These are phyloP conservation scores for Anthonomus grandis DNA, from an alignment of 1,140 invertebrate genomes.

Conservation along the genomic window DNA sequence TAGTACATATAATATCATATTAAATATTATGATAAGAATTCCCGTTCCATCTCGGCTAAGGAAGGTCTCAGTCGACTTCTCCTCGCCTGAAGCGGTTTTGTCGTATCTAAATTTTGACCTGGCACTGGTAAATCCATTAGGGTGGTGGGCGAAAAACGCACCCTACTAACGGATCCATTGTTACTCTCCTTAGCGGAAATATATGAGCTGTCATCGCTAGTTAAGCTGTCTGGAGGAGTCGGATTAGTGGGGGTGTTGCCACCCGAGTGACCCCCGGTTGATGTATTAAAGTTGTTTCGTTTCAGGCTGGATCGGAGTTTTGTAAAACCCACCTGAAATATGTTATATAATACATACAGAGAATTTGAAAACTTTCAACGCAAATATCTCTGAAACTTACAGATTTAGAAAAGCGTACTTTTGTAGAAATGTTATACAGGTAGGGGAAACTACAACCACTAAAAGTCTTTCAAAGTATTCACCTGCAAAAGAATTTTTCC, in stretches of 20 bases:
- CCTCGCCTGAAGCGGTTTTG: constrained; percentile 58
- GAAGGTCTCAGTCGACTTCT: constrained; percentile 53
- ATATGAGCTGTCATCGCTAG: constrained; percentile 81
- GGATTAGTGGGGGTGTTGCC: constrained; percentile 78
- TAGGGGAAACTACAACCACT: too few relatives aligned
- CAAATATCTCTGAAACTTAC: too few relatives aligned
- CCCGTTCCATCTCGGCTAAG: constrained; percentile 55
- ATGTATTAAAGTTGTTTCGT: constrained; percentile 60
- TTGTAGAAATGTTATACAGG: too few relatives aligned
- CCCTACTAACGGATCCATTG: constrained; percentile 61
- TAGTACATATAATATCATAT: not conserved
- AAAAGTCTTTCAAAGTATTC: too few relatives aligned
- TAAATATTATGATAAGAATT: constrained; percentile 57
- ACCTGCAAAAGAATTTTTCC: too few relatives aligned
- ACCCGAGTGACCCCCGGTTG: constrained; percentile 57
- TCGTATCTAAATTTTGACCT: constrained; percentile 62
- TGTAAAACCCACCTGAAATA: constrained; percentile 49
- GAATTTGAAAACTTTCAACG: too few relatives aligned
- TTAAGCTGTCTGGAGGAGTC: constrained; percentile 77
- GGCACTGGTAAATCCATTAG: constrained; percentile 53
- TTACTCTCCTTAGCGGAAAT: constrained; percentile 75
- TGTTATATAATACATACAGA: not conserved
- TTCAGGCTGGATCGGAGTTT: constrained; percentile 74
- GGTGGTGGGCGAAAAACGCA: constrained; percentile 77
- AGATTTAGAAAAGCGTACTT: too few relatives aligned